Evolutionary conservation across 1,140 invertebrate genomes (phyloP).

Genomic region (Nephila pilipes): DNA sequence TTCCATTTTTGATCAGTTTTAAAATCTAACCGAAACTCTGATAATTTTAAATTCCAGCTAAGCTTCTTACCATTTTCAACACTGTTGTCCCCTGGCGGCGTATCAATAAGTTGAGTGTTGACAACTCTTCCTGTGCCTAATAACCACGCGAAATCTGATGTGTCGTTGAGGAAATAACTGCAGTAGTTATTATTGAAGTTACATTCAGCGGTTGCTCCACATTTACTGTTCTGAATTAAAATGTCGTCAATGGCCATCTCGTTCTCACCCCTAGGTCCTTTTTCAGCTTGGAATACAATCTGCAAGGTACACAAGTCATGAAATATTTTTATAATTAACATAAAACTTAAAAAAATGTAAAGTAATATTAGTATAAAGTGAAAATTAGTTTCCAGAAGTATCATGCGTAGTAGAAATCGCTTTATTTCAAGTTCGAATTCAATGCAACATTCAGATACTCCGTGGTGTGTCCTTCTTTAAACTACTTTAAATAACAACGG

Average conservation of each 20-base stretch:
- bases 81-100: conserved; percentile 59
- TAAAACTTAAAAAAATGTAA: too few species aligned
- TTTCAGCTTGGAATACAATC: conserved; percentile 66
- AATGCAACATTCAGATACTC: too few species aligned
- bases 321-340: too few species aligned
- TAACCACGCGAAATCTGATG: conserved; percentile 70
- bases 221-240: conserved; percentile 27
- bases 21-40: too few species aligned
- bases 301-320: background rate
- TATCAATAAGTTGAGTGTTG: conserved; percentile 47
- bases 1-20: too few species aligned
- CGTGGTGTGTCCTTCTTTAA: too few species aligned
- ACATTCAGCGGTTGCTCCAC: conserved; percentile 21
- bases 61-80: conserved; percentile 31
- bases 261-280: background rate
- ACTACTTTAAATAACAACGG: too few species aligned
- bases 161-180: conserved; percentile 66
- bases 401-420: too few species aligned
- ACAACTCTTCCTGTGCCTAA: conserved; percentile 66
- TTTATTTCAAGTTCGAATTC: too few species aligned
- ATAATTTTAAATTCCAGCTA: too few species aligned
- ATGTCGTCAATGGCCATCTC: conserved; percentile 70
- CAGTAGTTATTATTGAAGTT: conserved; percentile 72
- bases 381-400: too few species aligned
- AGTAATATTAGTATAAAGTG: too few species aligned